These are phyloP conservation scores for Pseudopleuronectes americanus DNA, from an alignment of 2,797 vertebrate species.

Conservation along the genomic window DNA sequence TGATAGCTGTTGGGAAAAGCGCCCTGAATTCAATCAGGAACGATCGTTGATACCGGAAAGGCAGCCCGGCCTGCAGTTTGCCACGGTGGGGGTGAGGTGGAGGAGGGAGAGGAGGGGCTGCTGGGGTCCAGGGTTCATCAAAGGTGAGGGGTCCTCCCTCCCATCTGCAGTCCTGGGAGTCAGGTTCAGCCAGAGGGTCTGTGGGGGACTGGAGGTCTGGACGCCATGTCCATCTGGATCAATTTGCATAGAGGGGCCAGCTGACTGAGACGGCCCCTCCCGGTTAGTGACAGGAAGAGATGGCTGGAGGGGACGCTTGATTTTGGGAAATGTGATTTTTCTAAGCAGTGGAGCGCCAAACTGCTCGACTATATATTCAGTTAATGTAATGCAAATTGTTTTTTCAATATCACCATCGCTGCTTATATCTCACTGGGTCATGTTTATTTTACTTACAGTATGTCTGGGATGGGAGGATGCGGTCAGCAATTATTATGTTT, in stretches of 20 bases:
- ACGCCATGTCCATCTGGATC: slow-evolving; percentile 82
- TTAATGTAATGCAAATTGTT: slow-evolving; percentile 80
- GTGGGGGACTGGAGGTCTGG: slow-evolving; percentile 76
- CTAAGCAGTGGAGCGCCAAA: slow-evolving; percentile 67
- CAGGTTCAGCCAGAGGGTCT: slow-evolving; percentile 86
- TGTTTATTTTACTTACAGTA: slow-evolving; percentile 67
- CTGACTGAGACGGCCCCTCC: slow-evolving; percentile 69
- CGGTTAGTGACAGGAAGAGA: slow-evolving; percentile 52
- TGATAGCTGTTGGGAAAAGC: slow-evolving; percentile 71
- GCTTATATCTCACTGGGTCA: slow-evolving; percentile 65
- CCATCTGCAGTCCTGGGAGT: slow-evolving; percentile 83
- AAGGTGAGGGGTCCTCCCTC: slow-evolving; percentile 79
- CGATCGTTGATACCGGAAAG: slow-evolving; percentile 65
- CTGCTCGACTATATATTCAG: slow-evolving; percentile 68
- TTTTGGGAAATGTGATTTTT: slow-evolving; percentile 81
- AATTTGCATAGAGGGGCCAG: slow-evolving; percentile 81
- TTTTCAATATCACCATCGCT: slow-evolving; percentile 70
- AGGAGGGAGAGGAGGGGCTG: slow-evolving; percentile 27
- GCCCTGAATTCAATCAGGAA: slow-evolving; percentile 75
- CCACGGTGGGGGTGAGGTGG: slow-evolving; percentile 41
- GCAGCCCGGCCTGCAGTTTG: slow-evolving; percentile 46
- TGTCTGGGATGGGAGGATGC: slow-evolving; percentile 50
- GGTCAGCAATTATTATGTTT: slow-evolving; percentile 47
- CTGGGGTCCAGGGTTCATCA: slow-evolving; percentile 73
- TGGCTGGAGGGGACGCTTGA: slow-evolving; percentile 62